phyloP scores from a whole-genome alignment of 1,140 invertebrate species.

The honey bee (Apis mellifera) region DNA sequence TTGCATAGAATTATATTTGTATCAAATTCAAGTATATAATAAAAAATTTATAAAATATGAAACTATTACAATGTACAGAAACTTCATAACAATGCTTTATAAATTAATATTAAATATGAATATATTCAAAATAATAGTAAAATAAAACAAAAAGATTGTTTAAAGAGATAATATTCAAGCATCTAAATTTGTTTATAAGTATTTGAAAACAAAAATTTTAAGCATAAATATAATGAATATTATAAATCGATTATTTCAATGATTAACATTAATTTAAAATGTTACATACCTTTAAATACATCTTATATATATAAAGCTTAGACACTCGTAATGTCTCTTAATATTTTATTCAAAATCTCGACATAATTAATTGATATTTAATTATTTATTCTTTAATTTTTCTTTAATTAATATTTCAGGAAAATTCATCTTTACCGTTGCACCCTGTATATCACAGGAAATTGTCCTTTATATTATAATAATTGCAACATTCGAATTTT shows the following conservation, averaged over 20 bases:
- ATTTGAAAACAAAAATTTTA: slow-evolving; percentile 14
- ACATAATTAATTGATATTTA: slow-evolving; percentile 47
- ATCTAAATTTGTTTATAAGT: slow-evolving; percentile 14
- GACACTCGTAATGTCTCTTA: slow-evolving; percentile 48
- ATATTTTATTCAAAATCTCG: slow-evolving; percentile 45
- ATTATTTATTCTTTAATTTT: slow-evolving; percentile 44
- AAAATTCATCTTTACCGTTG: slow-evolving; percentile 49
- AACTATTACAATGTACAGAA: slow-evolving; percentile 18
- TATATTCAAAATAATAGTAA: slow-evolving; percentile 20
- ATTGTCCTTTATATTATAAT: slow-evolving; percentile 17
- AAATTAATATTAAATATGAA: slow-evolving; percentile 19
- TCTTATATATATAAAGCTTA: slow-evolving; percentile 2
- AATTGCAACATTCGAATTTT: slow-evolving; percentile 37
- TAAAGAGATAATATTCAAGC: neutral
- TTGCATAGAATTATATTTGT: neutral
- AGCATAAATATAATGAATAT: slow-evolving; percentile 20
- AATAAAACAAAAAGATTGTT: slow-evolving; percentile 2
- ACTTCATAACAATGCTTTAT: slow-evolving; percentile 26
- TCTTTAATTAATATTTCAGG: slow-evolving; percentile 37
- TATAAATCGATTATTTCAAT: neutral
- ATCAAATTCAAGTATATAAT: slow-evolving; percentile 13
- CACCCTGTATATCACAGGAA: slow-evolving; percentile 45
- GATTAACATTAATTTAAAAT: slow-evolving; percentile 1
- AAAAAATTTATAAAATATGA: slow-evolving; percentile 25
- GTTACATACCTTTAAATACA: slow-evolving; percentile 48